Evolutionary conservation across 2,113 vertebrate species (phyloP).

Genomic region (Mormoops blainvillei): DNA sequence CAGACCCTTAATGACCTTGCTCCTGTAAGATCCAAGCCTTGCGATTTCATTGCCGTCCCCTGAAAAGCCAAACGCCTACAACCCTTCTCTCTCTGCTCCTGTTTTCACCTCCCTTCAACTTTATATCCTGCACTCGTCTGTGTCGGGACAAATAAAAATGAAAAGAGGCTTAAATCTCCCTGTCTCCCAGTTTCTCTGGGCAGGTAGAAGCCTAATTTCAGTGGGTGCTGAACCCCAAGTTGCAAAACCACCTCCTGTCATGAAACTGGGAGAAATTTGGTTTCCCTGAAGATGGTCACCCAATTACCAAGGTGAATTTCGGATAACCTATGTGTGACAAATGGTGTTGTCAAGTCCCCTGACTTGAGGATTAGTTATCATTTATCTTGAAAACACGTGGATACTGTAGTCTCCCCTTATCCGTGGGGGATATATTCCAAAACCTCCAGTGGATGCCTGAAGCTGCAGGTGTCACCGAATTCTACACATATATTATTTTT

Average conservation of each 20-base stretch:
- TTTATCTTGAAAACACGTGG: not conserved
- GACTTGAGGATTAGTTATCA: not conserved
- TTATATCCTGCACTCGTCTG: not conserved
- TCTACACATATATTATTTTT: not conserved
- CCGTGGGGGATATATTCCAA: not conserved
- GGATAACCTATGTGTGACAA: not conserved
- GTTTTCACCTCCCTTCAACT: not conserved
- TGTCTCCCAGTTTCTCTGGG: not conserved
- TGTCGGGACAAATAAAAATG: not conserved
- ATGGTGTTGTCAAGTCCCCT: not conserved
- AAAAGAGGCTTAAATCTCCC: not conserved
- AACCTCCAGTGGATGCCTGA: not conserved
- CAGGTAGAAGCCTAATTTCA: not conserved
- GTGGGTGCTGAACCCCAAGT: not conserved
- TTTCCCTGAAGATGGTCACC: not conserved
- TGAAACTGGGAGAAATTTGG: not conserved
- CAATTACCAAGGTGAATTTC: not conserved
- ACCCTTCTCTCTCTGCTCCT: not conserved
- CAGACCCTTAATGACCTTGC: not conserved
- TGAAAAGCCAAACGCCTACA: not conserved
- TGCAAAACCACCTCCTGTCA: not conserved
- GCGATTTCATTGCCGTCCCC: not conserved
- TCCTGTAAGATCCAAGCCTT: not conserved
- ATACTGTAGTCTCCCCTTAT: not conserved
- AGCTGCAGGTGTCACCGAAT: not conserved